Evolutionary conservation across 2,113 vertebrate genomes (phyloP).

Genomic region (cat (Felis catus)): F.catus_Fca126_mat1.0 CM031423.1:9790001-9790500

Average conservation of each 20-base stretch:
- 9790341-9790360: conserved; percentile 96
- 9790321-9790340: conserved; percentile 96
- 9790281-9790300: conserved; percentile 95
- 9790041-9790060: conserved; percentile 90
- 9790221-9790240: conserved; percentile 76
- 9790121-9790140: conserved; percentile 87
- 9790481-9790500: no score
- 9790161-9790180: conserved; percentile 90
- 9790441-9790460: not conserved
- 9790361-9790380: conserved; percentile 94
- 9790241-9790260: conserved; percentile 60
- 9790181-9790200: conserved; percentile 86
- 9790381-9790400: conserved; percentile 92
- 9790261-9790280: conserved; percentile 79
- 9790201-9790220: conserved; percentile 79
- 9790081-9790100: conserved; percentile 94
- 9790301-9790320: conserved; percentile 95
- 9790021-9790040: conserved; percentile 81
- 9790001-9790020: conserved; percentile 78
- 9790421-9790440: not conserved
- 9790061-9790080: conserved; percentile 85
- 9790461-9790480: not conserved
- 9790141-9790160: conserved; percentile 89
- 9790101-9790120: conserved; percentile 91
- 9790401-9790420: conserved; percentile 84